phyloP scores from a whole-genome alignment of 2,113 vertebrate genomes.

The Thalassarche chlororhynchos region DNA sequence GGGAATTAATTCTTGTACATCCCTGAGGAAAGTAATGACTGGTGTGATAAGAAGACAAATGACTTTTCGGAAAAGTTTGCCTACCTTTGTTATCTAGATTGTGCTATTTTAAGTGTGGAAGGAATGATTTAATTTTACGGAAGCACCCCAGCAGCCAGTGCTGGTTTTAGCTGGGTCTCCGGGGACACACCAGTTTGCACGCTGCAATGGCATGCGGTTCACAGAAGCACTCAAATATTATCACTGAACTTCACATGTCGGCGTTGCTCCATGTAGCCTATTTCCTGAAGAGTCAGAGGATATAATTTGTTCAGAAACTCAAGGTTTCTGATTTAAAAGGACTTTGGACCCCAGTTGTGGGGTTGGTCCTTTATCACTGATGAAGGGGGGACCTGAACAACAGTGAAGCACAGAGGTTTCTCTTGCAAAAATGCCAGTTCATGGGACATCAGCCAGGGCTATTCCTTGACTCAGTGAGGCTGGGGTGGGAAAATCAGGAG shows the following conservation, averaged over 20 bases:
- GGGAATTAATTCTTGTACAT: background rate
- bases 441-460: background rate
- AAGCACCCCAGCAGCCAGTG: background rate
- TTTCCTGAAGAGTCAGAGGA: background rate
- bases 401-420: background rate
- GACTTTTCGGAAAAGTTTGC: background rate
- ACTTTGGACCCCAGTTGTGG: background rate
- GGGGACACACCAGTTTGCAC: background rate
- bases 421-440: background rate
- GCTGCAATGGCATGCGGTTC: background rate
- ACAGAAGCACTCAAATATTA: background rate
- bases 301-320: background rate
- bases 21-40: background rate
- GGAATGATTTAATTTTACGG: background rate
- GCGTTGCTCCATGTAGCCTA: background rate
- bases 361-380: background rate
- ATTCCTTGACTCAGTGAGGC: background rate
- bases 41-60: background rate
- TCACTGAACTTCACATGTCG: accelerated
- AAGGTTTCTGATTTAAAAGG: background rate
- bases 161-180: background rate
- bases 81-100: background rate
- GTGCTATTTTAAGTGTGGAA: background rate
- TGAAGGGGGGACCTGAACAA: background rate
- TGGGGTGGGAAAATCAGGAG: background rate